Conservation (phyloP, 1,140 invertebrate genomes). For the Tetranychus cinnabarinus region DNA sequence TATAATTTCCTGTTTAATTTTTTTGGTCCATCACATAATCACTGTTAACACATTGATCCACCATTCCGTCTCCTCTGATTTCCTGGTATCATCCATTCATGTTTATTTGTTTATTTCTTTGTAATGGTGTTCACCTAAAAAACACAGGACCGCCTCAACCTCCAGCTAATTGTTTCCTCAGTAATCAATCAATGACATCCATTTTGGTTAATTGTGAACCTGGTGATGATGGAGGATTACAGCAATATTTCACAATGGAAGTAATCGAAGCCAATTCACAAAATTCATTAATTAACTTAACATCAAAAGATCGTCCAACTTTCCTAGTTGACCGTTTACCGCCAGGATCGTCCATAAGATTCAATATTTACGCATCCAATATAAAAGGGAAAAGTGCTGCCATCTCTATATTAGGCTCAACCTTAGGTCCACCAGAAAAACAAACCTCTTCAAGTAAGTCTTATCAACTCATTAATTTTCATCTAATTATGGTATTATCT, state of each 20-base stretch:
- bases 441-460: background rate
- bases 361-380: conserved; percentile 11
- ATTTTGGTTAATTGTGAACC: conserved; percentile 45
- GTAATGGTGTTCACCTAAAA: background rate
- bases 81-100: too few species aligned
- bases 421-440: conserved; percentile 52
- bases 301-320: conserved; percentile 13
- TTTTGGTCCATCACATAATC: too few species aligned
- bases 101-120: background rate
- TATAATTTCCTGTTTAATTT: too few species aligned
- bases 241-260: conserved; percentile 52
- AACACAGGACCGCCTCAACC: conserved; percentile 15
- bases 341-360: background rate
- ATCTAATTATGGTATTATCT: too few species aligned
- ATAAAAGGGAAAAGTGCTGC: conserved; percentile 35
- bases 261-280: conserved; percentile 33
- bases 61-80: too few species aligned
- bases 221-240: conserved; percentile 60
- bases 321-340: conserved; percentile 22
- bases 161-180: conserved; percentile 12
- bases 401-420: conserved; percentile 53
- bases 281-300: conserved; percentile 28
- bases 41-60: too few species aligned
- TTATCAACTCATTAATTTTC: too few species aligned
- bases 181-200: conserved; percentile 15